A percentile compares a stretch with the other conserved stretches of the same genome.
Evolutionary conservation across 2,113 vertebrate species (phyloP).

Genomic region (Upupa epops): DNA sequence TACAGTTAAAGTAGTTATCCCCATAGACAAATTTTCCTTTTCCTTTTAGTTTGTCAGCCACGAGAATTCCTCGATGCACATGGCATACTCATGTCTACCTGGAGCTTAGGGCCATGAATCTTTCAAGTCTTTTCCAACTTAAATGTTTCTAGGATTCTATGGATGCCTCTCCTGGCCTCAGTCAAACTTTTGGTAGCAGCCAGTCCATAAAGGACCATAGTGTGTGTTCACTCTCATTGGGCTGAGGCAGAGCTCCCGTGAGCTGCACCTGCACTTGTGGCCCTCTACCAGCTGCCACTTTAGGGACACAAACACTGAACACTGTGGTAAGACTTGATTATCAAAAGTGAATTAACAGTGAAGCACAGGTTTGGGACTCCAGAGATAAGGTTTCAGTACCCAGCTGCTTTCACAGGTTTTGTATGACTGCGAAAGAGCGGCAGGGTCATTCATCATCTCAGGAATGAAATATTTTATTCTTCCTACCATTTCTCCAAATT

Average conservation of each 20-base stretch:
- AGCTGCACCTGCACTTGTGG: background rate
- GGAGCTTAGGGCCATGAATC: too few species aligned
- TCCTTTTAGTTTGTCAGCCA: background rate
- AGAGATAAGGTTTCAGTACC: background rate
- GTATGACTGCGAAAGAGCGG: background rate
- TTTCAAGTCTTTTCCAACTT: too few species aligned
- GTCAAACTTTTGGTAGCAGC: rapidly evolving
- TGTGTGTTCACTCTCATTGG: rapidly evolving
- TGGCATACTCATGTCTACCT: too few species aligned
- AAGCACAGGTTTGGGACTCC: background rate
- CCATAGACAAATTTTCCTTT: background rate
- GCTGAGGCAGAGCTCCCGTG: background rate
- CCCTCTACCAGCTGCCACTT: background rate
- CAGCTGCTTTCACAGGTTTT: background rate
- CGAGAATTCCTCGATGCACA: background rate
- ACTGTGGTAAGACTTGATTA: background rate
- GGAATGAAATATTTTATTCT: background rate
- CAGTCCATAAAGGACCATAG: rapidly evolving
- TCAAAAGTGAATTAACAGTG: background rate
- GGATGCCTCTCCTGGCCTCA: background rate
- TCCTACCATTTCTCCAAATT: background rate
- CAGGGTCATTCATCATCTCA: background rate
- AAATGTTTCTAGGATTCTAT: too few species aligned
- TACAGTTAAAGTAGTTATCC: background rate
- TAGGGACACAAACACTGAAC: background rate